A percentile compares a stretch with the other conserved stretches of the same genome.
These are phyloP conservation scores for Megaustenia siamemsis DNA, from an alignment of 2,888 invertebrate species.

Conservation along the genomic window DNA sequence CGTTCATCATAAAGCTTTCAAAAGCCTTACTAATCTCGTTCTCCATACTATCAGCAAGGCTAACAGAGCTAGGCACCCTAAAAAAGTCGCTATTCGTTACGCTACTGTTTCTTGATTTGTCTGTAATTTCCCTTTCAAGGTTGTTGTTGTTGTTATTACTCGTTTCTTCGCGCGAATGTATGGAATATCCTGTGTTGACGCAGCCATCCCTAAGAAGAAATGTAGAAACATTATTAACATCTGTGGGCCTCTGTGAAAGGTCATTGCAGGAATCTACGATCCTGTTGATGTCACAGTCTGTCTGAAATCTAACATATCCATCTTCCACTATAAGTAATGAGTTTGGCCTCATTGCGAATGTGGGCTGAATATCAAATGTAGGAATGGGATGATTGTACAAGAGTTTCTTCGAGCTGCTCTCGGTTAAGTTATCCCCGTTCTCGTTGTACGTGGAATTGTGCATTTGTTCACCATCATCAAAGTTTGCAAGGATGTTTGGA, in stretches of 20 bases:
- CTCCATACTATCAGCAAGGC: constrained; percentile 74
- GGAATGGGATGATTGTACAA: constrained; percentile 36
- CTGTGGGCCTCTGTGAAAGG: constrained; percentile 53
- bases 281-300: constrained; percentile 60
- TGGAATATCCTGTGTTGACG: constrained; percentile 49
- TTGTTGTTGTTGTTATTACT: background rate
- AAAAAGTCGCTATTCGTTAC: constrained; percentile 65
- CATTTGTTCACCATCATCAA: constrained; percentile 25
- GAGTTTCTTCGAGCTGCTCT: constrained; percentile 5
- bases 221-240: constrained; percentile 32
- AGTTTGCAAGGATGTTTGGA: constrained; percentile 4
- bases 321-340: constrained; percentile 94
- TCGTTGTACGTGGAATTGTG: constrained; percentile 16
- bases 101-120: constrained; percentile 58
- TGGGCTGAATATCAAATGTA: constrained; percentile 51
- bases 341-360: constrained; percentile 39
- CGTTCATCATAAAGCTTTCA: constrained; percentile 55
- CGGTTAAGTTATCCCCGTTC: background rate
- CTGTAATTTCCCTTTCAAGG: background rate
- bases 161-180: constrained; percentile 7
- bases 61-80: constrained; percentile 71
- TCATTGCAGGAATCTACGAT: constrained; percentile 46
- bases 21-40: constrained; percentile 71
- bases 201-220: constrained; percentile 40
- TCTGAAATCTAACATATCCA: constrained; percentile 91